Evolutionary conservation across 30 jellyfish, hydroid and myxozoan genomes (phyloP), one percentile per base, ranked within the genome.

Genomic region (Aurelia sp.): DNA sequence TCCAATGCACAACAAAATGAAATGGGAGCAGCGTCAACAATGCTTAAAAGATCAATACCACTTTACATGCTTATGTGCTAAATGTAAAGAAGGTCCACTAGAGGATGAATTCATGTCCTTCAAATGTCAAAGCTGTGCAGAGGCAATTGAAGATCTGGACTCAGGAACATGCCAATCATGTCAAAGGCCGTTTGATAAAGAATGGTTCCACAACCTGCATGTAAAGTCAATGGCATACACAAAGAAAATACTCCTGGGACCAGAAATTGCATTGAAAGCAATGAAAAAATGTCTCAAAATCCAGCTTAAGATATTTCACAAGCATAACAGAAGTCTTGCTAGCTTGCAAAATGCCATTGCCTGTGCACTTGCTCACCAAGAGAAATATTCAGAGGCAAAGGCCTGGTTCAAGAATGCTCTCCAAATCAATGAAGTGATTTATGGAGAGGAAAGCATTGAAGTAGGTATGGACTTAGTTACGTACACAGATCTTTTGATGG

Each of bases 381-480:
- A 65, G 57, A 62, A 75, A 8, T 89, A 65, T 65, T 23, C n/a
- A 19, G 59, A 78, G 22, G 86, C 97, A 11, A 66, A 73, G 78
- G 13, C 2, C 21, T 89, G 68, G 72, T 66, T 89, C 58, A 84
- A 77, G 44, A 72, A 85, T 57, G 73, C 95, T 52, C 76, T 94
- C 23, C 84, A 58, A 35, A 74, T 89, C 33, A 48, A 60, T 18
- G 62, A 53, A 31, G n/a, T 19, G n/a, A 48, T 48, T 33, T 73
- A 77, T 65, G 99, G 97, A 6, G 90, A 85, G 21, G 82, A 84
- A 33, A 89, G 99, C 57, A 85, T 87, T 52, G 99, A 94, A 68
- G 79, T 76, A 47, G 93, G 96, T 30, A 79, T 82, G 60, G 91
- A 64, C n/a, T 20, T 88, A 71, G 85, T 84, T 52, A 94, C 94